These are phyloP conservation scores for Serinus canaria DNA, from an alignment of 2,113 vertebrate species.

Conservation along the genomic window DNA sequence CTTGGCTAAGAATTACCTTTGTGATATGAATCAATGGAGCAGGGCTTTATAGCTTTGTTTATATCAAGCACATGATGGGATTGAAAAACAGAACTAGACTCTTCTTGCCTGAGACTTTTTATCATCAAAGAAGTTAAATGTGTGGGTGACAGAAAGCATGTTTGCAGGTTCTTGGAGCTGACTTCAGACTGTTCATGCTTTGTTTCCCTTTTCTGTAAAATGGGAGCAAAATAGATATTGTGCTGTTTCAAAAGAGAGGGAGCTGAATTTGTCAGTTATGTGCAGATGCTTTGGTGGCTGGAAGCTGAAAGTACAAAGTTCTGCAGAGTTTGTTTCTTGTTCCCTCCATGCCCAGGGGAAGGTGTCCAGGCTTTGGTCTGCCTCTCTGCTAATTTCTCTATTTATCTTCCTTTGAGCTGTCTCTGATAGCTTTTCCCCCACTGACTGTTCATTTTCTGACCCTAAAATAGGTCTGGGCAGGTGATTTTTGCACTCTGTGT, in stretches of 20 bases:
- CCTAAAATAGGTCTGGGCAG: background rate
- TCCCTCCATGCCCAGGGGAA: background rate
- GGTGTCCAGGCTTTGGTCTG: background rate
- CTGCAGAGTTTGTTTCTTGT: background rate
- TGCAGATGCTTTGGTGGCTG: background rate
- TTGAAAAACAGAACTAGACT: background rate
- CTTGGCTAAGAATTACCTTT: background rate
- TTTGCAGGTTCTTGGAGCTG: background rate
- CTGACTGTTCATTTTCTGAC: background rate
- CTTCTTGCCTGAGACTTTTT: background rate
- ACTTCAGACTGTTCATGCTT: background rate
- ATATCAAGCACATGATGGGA: background rate
- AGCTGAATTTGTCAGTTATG: background rate
- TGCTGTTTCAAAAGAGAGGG: background rate
- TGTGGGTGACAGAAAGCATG: background rate
- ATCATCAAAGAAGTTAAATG: background rate
- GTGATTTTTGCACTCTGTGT: background rate
- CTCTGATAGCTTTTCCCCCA: background rate
- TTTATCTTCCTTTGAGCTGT: background rate
- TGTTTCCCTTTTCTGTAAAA: background rate
- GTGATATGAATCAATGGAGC: background rate
- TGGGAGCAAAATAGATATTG: fast-evolving
- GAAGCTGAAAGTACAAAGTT: background rate
- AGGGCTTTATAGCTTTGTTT: background rate
- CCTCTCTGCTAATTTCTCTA: background rate